Base-by-base conservation (phyloP, 2,797 vertebrate species). In the Anguilla pacifica region DNA sequence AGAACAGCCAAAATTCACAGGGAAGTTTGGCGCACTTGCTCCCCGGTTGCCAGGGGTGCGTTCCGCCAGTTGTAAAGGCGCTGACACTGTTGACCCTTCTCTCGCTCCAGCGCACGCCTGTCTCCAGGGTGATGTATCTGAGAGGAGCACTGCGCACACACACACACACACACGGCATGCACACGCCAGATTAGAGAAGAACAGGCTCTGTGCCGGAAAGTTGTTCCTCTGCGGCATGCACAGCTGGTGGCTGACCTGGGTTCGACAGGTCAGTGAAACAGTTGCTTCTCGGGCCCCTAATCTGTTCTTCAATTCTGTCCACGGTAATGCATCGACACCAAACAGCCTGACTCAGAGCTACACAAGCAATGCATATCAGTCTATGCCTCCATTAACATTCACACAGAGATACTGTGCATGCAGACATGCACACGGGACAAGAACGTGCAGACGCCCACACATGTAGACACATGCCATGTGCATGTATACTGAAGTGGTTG, bases 251-350 rank as follows among this genome's bases (percentile, higher is more conserved):
- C 79, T 35, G 59, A 84, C 88, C 59, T 61, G 90, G 85, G 86
- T 89, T 91, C 91, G 87, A 84, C 91, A 43, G 0, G 22, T 85
- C 86, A 88, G 85, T 86, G 91, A 93, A 93, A 93, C 92, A 92
- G 84, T 88, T 46, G 88, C 64, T 89, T 90, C 90, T 92, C 88
- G 91, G 92, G 91, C 90, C 91, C 9, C 79, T 55, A 51, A 85
- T 89, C 89, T 88, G 46, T 91, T 87, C 91, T 67, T 91, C 91
- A 89, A 91, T 90, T 88, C 90, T 82, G 90, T 91, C 92, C 88
- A 86, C 87, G 85, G 92, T 91, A 90, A 92, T 89, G 87, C 87
- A 93, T 89, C 89, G 88, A 85, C 91, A 89, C 70, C 51, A 90
- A 91, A 82, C 88, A 89, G 88, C 83, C 90, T 1, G 31, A 81